A percentile compares a stretch with the other conserved stretches of the same genome.
Conservation (phyloP, 2,797 vertebrate species). For the Bradypus variegatus region DNA sequence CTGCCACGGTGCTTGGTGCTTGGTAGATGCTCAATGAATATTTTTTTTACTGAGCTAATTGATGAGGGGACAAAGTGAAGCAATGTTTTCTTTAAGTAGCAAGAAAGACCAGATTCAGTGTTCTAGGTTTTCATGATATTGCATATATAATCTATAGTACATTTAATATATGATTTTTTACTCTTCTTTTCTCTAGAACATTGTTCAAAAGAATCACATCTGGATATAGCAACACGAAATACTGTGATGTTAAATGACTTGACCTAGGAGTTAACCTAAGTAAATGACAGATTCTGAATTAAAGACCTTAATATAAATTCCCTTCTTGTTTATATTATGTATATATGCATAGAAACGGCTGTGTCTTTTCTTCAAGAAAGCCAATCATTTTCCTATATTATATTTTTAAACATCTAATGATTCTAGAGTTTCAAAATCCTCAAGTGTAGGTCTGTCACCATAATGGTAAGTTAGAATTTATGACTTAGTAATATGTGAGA, state of each 20-base stretch:
- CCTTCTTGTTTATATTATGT: background rate
- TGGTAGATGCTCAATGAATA: background rate
- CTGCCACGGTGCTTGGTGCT: background rate
- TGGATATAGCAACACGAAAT: background rate
- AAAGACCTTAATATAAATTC: background rate
- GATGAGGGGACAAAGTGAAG: background rate
- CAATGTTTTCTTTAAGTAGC: background rate
- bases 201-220: background rate
- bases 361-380: background rate
- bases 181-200: background rate
- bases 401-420: background rate
- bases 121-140: background rate
- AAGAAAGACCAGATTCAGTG: background rate
- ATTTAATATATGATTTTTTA: background rate
- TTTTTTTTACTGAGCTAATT: conserved; percentile 10
- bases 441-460: background rate
- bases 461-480: background rate
- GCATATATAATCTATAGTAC: background rate
- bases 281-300: background rate
- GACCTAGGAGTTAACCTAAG: background rate
- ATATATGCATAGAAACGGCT: background rate
- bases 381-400: background rate
- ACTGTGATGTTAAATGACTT: background rate
- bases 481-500: background rate
- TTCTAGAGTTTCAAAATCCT: background rate